These are phyloP conservation scores for Agonum fuliginosum DNA, from an alignment of 2,888 invertebrate genomes.

Conservation along the genomic window DNA sequence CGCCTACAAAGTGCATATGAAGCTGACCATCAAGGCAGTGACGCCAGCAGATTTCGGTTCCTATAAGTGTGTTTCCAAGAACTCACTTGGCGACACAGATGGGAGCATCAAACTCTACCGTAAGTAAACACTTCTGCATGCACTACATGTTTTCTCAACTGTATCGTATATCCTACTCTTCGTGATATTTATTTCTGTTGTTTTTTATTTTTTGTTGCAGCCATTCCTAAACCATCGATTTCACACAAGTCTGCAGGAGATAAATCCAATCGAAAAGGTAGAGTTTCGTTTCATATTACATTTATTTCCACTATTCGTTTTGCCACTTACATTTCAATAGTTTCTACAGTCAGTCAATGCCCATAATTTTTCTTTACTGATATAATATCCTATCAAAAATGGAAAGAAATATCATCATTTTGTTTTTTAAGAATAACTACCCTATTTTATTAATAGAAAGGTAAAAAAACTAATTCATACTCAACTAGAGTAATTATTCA, in stretches of 20 bases:
- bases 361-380: no score
- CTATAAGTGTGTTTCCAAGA: conserved; percentile 84
- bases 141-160: not conserved
- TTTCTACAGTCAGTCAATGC: no score
- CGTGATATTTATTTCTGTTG: conserved; percentile 1
- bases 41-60: conserved; percentile 79
- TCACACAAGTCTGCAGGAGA: conserved; percentile 55
- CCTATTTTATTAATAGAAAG: no score
- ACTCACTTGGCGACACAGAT: conserved; percentile 83
- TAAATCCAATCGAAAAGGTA: conserved; percentile 56
- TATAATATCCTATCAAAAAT: no score
- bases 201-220: conserved; percentile 45
- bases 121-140: conserved; percentile 73
- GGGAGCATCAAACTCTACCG: conserved; percentile 84
- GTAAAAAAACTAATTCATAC: no score
- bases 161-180: not conserved
- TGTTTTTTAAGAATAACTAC: no score
- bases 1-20: conserved; percentile 84
- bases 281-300: not conserved
- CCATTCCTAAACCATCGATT: conserved; percentile 54
- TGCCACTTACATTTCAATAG: not conserved
- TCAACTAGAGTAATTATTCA: no score
- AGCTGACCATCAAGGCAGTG: conserved; percentile 80
- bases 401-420: no score
- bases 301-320: not conserved